Evolutionary conservation across 2,797 vertebrate species (phyloP).

Genomic region (Hydrocynus forskahlii): DNA sequence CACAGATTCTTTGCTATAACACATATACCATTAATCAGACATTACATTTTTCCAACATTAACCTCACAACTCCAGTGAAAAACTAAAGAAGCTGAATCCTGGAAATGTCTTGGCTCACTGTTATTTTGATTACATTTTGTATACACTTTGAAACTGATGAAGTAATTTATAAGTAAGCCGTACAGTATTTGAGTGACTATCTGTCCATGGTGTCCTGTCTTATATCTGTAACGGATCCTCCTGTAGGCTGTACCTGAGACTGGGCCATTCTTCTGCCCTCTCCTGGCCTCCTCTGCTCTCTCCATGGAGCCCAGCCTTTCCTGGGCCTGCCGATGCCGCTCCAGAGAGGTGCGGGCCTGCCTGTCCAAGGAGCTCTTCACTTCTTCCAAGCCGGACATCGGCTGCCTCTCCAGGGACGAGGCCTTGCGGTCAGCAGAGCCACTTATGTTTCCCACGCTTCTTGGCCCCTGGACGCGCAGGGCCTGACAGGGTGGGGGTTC

Average conservation of each 20-base stretch:
- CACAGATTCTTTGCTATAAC: not conserved
- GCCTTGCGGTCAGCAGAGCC: constrained; percentile 88
- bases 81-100: no score
- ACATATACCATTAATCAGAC: not conserved
- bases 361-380: constrained; percentile 89
- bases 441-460: constrained; percentile 75
- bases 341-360: constrained; percentile 88
- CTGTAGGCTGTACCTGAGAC: constrained; percentile 75
- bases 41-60: no score
- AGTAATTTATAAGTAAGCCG: no score
- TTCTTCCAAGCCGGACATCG: constrained; percentile 84
- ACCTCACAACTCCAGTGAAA: no score
- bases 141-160: no score
- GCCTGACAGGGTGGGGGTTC: constrained; percentile 96
- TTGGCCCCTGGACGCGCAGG: constrained; percentile 85
- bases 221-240: not conserved
- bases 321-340: constrained; percentile 88
- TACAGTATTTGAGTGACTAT: no score
- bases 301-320: constrained; percentile 92
- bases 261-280: constrained; percentile 88
- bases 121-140: no score
- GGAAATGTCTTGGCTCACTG: no score
- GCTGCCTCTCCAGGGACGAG: constrained; percentile 92
- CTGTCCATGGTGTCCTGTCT: no score
- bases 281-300: constrained; percentile 86